Base-by-base conservation (phyloP, 1,140 invertebrate species). In the Plectus sambesii region DNA sequence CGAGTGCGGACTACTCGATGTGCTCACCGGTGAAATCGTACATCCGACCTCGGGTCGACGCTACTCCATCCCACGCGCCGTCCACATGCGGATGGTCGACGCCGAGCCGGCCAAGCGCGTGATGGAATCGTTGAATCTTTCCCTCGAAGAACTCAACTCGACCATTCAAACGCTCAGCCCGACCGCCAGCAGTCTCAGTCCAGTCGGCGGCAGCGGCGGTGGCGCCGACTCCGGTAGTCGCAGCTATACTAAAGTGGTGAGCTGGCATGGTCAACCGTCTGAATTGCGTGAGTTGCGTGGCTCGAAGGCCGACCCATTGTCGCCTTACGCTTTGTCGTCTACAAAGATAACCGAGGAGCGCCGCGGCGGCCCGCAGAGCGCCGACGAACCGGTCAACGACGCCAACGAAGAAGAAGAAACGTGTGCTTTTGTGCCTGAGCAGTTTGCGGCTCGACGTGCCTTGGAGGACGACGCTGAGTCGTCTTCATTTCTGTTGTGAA, bases 1-100 rank as follows among this genome's bases (percentile, higher is more conserved):
- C 25, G 60, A 69, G 47, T 50, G 58, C 30, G 64, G 64, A 5
- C 53, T 67, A n/a, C 53, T 69, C 5, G 64, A 67, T 26, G 66
- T 69, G 2, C 33, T 23, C 33, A 65, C 49, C 19, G 51, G 59
- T 35, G 55, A 67, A 33, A 51, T 67, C 23, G 53, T 67, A 12
- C 49, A 68, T 37, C 63, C 64, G 8, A 33, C 45, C 12, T 53
- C 55, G 20, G 56, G 54, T 1, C 39, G 63, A 3, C 52, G 62
- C 17, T 69, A 66, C 41, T 59, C 66, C 2, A 35, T 67, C 6
- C 51, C 57, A 17, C 47, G 56, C 25, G 66, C 66, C 6, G 54
- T 66, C 17, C 62, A 68, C 49, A 67, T 67, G 64, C 55, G 59
- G 6, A 33, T 69, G n/a, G 42, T 67, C 27, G 48, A 56, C 23